phyloP scores from a whole-genome alignment of 92 coral and sea anemone genomes.

The Epizoanthus illoricatus region DNA sequence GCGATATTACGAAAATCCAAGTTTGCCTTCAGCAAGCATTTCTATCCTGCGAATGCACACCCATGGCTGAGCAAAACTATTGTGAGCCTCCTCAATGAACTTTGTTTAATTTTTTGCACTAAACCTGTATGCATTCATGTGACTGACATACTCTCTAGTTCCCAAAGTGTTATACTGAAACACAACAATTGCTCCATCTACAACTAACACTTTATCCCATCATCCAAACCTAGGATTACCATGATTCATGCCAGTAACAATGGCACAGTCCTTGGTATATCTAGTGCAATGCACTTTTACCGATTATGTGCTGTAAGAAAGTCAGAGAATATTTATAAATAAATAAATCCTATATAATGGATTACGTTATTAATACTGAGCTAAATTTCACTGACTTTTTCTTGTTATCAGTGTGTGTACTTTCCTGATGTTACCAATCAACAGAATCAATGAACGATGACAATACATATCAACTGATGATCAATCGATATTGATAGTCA shows the following conservation, averaged over 20 bases:
- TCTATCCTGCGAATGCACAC: no score
- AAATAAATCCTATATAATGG: neutral
- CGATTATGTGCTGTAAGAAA: conserved; percentile 40
- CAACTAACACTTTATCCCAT: conserved; percentile 32
- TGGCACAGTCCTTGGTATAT: conserved; percentile 37
- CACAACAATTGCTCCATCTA: conserved; percentile 35
- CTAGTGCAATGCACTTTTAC: conserved; percentile 47
- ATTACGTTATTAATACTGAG: neutral
- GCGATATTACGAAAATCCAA: no score
- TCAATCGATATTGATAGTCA: no score
- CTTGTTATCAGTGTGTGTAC: no score
- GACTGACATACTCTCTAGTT: conserved; percentile 27
- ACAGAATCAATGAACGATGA: neutral
- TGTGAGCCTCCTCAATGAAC: conserved; percentile 13
- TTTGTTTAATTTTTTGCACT: conserved; percentile 21
- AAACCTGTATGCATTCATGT: conserved; percentile 43
- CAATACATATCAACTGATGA: no score
- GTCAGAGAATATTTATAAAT: neutral
- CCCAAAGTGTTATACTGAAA: conserved; percentile 36
- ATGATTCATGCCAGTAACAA: conserved; percentile 48
- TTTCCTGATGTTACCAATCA: no score
- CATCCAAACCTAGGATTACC: conserved; percentile 49
- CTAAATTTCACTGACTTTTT: no score
- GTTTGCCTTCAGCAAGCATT: no score
- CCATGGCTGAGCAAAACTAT: no score